phyloP scores from a whole-genome alignment of 2,113 vertebrate genomes.

The Melanostigma gelatinosum region DNA sequence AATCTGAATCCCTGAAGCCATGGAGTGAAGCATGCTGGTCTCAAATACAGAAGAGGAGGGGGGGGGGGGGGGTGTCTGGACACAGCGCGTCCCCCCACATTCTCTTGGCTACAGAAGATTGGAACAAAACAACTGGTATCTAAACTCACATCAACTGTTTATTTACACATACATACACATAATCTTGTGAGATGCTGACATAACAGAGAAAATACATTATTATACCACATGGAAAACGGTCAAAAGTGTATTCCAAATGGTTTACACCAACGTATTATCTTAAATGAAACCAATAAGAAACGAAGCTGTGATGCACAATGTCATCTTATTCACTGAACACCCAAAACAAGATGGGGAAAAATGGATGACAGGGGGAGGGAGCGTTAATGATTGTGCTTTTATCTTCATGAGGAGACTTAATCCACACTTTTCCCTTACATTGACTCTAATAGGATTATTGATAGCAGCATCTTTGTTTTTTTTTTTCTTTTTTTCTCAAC shows the following conservation, averaged over 20 bases:
- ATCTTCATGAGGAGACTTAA: conserved; percentile 65
- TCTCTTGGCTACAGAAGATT: conserved; percentile 54
- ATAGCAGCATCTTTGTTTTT: conserved; percentile 50
- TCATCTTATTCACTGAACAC: conserved; percentile 8
- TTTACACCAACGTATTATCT: not conserved
- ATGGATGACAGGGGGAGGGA: conserved; percentile 9
- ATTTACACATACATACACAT: conserved; percentile 33
- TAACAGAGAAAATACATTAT: not conserved
- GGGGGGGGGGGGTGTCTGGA: conserved; percentile 59
- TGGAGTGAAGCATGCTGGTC: conserved; percentile 88
- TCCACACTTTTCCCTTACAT: conserved; percentile 51
- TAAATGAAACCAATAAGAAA: conserved; percentile 17
- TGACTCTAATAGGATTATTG: conserved; percentile 67
- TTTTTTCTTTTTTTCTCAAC: not conserved
- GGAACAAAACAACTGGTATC: conserved; percentile 51
- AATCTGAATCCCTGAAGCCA: conserved; percentile 96
- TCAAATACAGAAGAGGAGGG: conserved; percentile 75
- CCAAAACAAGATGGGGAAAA: conserved; percentile 17
- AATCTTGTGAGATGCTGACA: conserved; percentile 15
- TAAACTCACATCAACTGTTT: conserved; percentile 36
- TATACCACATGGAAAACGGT: not conserved
- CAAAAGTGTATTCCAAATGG: conserved; percentile 11
- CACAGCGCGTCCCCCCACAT: conserved; percentile 31
- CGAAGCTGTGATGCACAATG: not conserved
- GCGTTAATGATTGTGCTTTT: conserved; percentile 60